Evolutionary conservation across 2,113 vertebrate species (phyloP).

Genomic region (Callocephalon fimbriatum): DNA sequence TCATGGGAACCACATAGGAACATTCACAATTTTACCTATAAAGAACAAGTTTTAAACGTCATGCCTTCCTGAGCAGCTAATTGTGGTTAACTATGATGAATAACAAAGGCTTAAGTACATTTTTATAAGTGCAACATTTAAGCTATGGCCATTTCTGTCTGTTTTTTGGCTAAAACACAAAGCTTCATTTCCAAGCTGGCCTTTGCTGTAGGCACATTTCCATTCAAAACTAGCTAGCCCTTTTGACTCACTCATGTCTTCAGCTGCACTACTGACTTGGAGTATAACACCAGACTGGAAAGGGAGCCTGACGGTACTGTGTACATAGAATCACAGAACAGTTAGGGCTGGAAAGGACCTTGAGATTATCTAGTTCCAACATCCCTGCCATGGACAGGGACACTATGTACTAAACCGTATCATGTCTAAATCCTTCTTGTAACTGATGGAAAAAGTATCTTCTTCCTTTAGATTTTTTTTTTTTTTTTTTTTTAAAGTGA

Average conservation of each 20-base stretch:
- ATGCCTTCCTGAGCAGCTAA: not conserved
- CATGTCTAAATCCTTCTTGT: not conserved
- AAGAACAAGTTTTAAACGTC: not conserved
- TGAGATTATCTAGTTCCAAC: not conserved
- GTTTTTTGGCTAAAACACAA: not conserved
- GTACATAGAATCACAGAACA: not conserved
- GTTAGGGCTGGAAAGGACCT: not conserved
- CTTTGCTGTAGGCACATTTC: not conserved
- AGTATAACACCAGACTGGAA: not conserved
- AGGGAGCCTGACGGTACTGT: not conserved
- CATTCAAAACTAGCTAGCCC: not conserved
- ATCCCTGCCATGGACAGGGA: not conserved
- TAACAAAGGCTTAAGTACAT: not conserved
- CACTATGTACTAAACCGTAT: not conserved
- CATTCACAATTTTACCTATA: not conserved
- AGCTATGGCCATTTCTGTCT: not conserved
- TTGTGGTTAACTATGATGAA: not conserved
- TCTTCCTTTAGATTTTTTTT: not conserved
- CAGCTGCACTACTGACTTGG: not conserved
- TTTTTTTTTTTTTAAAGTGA: not conserved
- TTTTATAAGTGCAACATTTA: not conserved
- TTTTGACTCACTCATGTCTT: not conserved
- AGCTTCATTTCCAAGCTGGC: not conserved
- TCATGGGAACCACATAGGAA: not conserved
- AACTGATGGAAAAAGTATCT: not conserved